A percentile compares a stretch with the other conserved stretches of the same genome.
phyloP scores from a whole-genome alignment of 2,113 vertebrate species.

The Casuarius casuarius region DNA sequence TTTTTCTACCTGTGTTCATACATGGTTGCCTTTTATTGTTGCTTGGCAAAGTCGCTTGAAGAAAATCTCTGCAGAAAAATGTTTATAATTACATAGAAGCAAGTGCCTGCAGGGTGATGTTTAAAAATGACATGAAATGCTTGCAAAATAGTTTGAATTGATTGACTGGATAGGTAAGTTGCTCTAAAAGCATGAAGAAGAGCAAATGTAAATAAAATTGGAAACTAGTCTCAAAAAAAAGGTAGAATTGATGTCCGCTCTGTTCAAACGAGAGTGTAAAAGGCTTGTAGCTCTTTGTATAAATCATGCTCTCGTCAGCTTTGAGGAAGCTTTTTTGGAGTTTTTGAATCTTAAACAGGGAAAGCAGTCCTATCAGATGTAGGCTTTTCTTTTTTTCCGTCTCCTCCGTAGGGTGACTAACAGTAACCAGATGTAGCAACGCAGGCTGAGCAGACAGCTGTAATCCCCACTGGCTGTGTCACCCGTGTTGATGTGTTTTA shows the following conservation, averaged over 20 bases:
- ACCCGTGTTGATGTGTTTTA: background rate
- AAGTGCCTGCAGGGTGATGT: background rate
- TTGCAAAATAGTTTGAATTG: conserved; percentile 58
- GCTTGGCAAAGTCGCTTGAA: conserved; percentile 58
- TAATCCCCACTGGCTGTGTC: background rate
- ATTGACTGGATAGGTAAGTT: conserved; percentile 40
- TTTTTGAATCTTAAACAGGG: conserved; percentile 22
- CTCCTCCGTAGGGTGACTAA: background rate
- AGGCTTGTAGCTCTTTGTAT: conserved; percentile 19
- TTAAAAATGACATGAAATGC: conserved; percentile 48
- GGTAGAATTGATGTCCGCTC: conserved; percentile 11
- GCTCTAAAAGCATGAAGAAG: conserved; percentile 52
- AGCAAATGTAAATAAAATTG: conserved; percentile 53
- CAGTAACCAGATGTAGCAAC: background rate
- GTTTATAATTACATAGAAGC: conserved; percentile 47
- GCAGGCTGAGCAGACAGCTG: background rate
- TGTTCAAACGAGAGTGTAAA: conserved; percentile 24
- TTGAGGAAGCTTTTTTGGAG: conserved; percentile 35
- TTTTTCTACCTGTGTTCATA: conserved; percentile 17
- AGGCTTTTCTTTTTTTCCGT: background rate
- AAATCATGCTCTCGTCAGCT: conserved; percentile 40
- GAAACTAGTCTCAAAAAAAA: conserved; percentile 18
- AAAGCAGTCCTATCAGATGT: background rate
- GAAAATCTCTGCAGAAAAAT: conserved; percentile 53
- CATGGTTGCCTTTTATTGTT: conserved; percentile 40